Evolutionary conservation across 2,888 invertebrate species (phyloP), one percentile per base, ranked within the genome.

Genomic region (Drosophila subsilvestris): DNA sequence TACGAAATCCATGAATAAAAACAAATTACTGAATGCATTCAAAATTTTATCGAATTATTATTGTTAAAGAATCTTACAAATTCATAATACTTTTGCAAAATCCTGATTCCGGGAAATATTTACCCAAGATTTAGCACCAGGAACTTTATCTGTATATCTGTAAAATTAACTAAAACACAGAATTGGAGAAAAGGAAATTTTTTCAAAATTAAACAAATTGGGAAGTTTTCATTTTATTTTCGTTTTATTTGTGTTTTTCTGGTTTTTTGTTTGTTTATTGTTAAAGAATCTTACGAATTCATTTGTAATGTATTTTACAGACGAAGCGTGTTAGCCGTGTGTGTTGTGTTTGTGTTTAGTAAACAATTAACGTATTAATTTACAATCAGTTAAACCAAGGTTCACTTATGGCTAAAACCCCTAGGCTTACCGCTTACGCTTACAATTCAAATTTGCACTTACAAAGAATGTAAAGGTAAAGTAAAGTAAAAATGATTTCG

Each of bases 361-460:
- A 82, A 86, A 82, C 86, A 82, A 80, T 82, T 82, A 84, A 83
- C 84, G 76, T 86, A 79, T 79, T 86, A 71, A 82, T 83, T 81
- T 79, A 86, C 86, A 86, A 86, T 83, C 83, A 86, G 83, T 86
- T 83, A 73, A 86, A 82, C 80, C 80, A 84, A 83, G 74, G 60
- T 69, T 14, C 37, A 56, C 66, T 74, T 83, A 86, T 55, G 67
- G 65, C 75, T 79, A 78, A 74, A 79, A 81, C 79, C 79, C 60
- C 76, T 82, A 83, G 53, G 54, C 72, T 76, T 80, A 80, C 62
- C 57, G 50, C 70, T 79, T 80, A 80, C 58, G 32, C 76, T 79
- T 80, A 78, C 58, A 70, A 73, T 80, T 78, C 71, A 82, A 83
- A 80, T 86, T 83, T 71, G 61, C 83, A 66, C 83, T 82, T 86